Evolutionary conservation across 2,113 vertebrate genomes (phyloP), one percentile per base, ranked within the genome.

Genomic region (Prolemur simus): DNA sequence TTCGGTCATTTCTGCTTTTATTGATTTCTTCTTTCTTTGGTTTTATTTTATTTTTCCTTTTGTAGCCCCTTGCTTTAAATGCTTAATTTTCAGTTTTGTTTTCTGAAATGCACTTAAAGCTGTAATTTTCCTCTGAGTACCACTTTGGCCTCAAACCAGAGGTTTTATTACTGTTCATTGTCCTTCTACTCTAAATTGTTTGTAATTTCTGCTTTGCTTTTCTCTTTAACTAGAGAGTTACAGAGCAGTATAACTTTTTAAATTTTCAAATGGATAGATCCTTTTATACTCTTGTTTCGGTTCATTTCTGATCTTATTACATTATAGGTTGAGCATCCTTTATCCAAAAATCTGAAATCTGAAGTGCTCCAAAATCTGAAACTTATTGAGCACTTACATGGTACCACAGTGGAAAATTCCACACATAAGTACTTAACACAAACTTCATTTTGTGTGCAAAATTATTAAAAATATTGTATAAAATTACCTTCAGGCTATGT

Each of bases 1-100:
- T 76, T 74, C 92, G 74, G 60, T 68, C 86, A 63, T 81, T 96
- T 93, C 34, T 60, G 34, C 21, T 66, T 95, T 92, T n/a, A 73
- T 56, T 64, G 58, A 60, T 83, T 96, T 89, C 49, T 68, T 77
- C 37, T 94, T 71, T 89, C 63, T 85, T 81, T 81, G 20, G 54
- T 87, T 81, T 86, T 77, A 74, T 83, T 83, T 74, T 39, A 20
- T 68, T n/a, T 93, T 93, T 52, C n/a, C 29, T 96, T 89, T 39
- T 74, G 83, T 74, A 95, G 42, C 47, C 47, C 68, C 74, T 86
- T 94, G 37, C 76, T 69, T 89, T 95, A 66, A 74, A 68, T 81
- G 66, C 25, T 37, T 64, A 56, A 80, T 74, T 81, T 95, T 80
- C 66, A 85, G 64, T 89, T 80, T 96, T 37, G 7, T 64, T 89